Base-by-base conservation (phyloP, 2,888 invertebrate genomes). In the Patella depressa region DNA sequence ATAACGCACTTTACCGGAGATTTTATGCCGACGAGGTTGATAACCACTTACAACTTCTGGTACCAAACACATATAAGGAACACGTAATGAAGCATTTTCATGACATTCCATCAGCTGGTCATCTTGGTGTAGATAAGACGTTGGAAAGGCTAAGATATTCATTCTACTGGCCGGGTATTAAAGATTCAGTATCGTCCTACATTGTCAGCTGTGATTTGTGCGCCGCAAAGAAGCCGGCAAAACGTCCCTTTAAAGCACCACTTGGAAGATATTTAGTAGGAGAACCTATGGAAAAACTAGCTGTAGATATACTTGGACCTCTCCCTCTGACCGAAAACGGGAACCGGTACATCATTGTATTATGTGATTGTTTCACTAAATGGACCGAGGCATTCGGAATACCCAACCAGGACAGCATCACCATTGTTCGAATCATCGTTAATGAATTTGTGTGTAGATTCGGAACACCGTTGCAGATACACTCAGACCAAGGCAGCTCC, bases 401-500 rank as follows among this genome's bases (percentile, higher is more conserved):
- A n/a, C 77, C 59, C 2, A 65, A 77, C 69, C 77, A 77, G n/a
- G 72, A 73, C 15, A 45, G 59, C 2, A 19, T 15, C 14, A 77
- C 77, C 4, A 65, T 72, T 73, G 77, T 72, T 73, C 17, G 72
- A 65, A 34, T 70, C 9, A 34, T 74, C 1, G 78, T 78, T 4
- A 57, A 79, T 53, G 78, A 78, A 1, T 79, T 77, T 59, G 53
- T 72, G 5, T 72, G 74, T 53, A 54, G 73, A 19, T 78, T 78
- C 45, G 81, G 81, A 24, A 72, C 78, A 17, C 77, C 79, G 2
- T 45, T 74, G n/a, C 55, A 69, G 34, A 53, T 81, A 53, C 72
- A 77, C 17, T 76, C 77, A 45, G 79, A 80, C 70, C 77, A 73
- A 70, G 77, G 75, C 15, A 74, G 71, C 71, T 59, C 54, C 74